These are phyloP conservation scores for Papilio protenor DNA, from an alignment of 2,888 invertebrate species.

Conservation along the genomic window DNA sequence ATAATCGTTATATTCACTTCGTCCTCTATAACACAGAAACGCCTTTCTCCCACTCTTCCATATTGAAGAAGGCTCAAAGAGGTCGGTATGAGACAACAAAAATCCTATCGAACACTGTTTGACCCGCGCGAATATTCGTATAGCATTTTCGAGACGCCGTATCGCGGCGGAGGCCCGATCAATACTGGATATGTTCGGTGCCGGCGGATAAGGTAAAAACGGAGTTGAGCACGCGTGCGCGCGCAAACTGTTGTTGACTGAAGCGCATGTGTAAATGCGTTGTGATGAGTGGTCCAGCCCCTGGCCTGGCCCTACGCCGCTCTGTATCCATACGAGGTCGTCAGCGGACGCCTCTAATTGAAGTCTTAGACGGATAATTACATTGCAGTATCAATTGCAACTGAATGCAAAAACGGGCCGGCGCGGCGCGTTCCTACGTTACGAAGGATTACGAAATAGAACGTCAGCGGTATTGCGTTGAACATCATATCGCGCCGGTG, in stretches of 20 bases:
- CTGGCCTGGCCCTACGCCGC: constrained; percentile 47
- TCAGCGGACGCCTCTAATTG: constrained; percentile 46
- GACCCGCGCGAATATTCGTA: constrained; percentile 63
- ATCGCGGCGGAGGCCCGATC: constrained; percentile 77
- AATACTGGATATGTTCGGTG: constrained; percentile 71
- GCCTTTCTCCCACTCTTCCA: constrained; percentile 64
- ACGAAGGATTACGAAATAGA: constrained; percentile 37
- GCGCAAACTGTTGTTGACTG: constrained; percentile 79
- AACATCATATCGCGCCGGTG: constrained; percentile 30
- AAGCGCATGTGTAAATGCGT: constrained; percentile 67
- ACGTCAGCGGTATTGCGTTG: constrained; percentile 26
- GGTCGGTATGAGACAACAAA: constrained; percentile 42
- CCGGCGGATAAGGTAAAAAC: constrained; percentile 74
- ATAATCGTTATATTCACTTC: constrained; percentile 64
- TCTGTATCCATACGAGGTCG: constrained; percentile 51
- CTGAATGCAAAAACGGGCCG: constrained; percentile 6
- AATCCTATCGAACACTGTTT: constrained; percentile 59
- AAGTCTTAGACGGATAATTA: constrained; percentile 41
- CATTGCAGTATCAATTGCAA: constrained; percentile 40
- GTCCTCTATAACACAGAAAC: constrained; percentile 54
- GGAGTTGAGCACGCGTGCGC: constrained; percentile 71
- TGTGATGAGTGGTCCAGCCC: constrained; percentile 54
- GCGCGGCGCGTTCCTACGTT: neutral
- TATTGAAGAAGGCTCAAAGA: constrained; percentile 47
- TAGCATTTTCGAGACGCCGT: constrained; percentile 71